These are phyloP conservation scores for Ophiodon elongatus DNA, from an alignment of 2,113 vertebrate genomes.

Conservation along the genomic window DNA sequence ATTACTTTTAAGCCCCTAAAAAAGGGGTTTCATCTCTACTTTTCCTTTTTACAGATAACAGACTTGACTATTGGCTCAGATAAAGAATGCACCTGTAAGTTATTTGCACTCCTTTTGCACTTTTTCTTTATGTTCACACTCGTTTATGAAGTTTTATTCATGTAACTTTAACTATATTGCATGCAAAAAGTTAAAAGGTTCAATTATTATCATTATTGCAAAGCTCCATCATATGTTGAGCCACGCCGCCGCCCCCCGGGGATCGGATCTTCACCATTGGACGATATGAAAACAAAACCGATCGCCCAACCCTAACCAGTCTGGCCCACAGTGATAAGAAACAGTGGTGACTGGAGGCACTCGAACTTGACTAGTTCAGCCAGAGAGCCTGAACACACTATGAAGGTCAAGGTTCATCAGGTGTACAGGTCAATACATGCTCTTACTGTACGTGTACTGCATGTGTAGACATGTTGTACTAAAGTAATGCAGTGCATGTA, in stretches of 20 bases:
- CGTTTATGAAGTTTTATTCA: background rate
- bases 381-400: too few relatives aligned
- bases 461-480: background rate
- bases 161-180: background rate
- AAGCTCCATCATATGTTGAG: background rate
- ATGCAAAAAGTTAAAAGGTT: too few relatives aligned
- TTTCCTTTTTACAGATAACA: background rate
- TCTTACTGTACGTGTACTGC: background rate
- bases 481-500: background rate
- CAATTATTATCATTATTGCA: background rate
- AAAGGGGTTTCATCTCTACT: too few relatives aligned
- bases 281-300: background rate
- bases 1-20: background rate
- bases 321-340: background rate
- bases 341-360: background rate
- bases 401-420: background rate
- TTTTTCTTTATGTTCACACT: too few relatives aligned
- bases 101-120: background rate
- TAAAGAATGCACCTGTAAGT: background rate
- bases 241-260: too few relatives aligned
- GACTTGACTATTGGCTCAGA: background rate
- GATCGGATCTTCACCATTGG: too few relatives aligned
- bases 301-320: background rate
- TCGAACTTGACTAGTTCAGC: background rate
- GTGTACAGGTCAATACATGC: background rate